phyloP scores from a whole-genome alignment of 2,797 vertebrate species.

The Knipowitschia caucasica region DNA sequence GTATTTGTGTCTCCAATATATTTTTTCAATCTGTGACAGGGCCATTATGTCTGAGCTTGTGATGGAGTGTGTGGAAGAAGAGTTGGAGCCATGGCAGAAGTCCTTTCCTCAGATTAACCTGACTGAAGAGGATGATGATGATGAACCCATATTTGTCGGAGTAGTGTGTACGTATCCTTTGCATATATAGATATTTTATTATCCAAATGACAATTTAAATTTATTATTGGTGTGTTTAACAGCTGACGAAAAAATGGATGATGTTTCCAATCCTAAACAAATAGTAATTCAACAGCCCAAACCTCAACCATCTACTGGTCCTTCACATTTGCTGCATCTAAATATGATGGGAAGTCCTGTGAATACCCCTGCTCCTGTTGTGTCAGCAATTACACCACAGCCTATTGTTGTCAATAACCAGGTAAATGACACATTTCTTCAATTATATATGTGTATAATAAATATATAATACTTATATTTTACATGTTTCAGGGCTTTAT shows the following conservation, averaged over 20 bases:
- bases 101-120: constrained; percentile 53
- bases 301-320: constrained; percentile 57
- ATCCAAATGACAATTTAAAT: not conserved
- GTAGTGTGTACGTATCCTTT: constrained; percentile 58
- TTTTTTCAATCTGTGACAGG: constrained; percentile 16
- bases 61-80: constrained; percentile 72
- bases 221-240: constrained; percentile 4
- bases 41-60: constrained; percentile 68
- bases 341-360: constrained; percentile 56
- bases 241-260: constrained; percentile 59
- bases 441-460: not conserved
- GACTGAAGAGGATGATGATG: constrained; percentile 73
- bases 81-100: constrained; percentile 70
- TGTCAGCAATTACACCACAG: constrained; percentile 64
- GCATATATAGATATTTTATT: not conserved
- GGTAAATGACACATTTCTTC: constrained; percentile 30
- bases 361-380: constrained; percentile 28
- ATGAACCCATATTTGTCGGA: constrained; percentile 89
- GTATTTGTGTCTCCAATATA: not conserved
- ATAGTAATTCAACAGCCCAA: constrained; percentile 31
- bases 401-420: constrained; percentile 69
- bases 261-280: constrained; percentile 20
- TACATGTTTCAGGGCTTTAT: constrained; percentile 58
- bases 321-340: constrained; percentile 67
- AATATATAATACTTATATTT: not conserved